These are phyloP conservation scores for Synchiropus splendidus DNA, from an alignment of 2,113 vertebrate species.

Conservation along the genomic window DNA sequence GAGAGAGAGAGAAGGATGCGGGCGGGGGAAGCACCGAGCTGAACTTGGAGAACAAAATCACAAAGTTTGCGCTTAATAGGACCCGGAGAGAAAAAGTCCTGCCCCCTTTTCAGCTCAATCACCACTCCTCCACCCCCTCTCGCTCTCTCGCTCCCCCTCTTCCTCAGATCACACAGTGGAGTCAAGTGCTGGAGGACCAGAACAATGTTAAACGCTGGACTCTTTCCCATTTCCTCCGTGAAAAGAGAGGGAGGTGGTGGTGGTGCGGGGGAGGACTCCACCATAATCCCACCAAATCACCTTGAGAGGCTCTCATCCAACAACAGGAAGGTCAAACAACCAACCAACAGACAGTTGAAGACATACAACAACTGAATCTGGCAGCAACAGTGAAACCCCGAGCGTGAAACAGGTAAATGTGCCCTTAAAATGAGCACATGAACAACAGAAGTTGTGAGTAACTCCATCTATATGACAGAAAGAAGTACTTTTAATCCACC, in stretches of 20 bases:
- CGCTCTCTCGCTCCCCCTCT: conserved; percentile 9
- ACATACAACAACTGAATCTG: too few relatives aligned
- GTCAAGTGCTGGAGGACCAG: conserved; percentile 53
- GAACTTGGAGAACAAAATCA: conserved; percentile 72
- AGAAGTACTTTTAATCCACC: too few relatives aligned
- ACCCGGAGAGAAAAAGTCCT: conserved; percentile 59
- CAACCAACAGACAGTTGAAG: too few relatives aligned
- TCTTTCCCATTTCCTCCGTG: conserved; percentile 6
- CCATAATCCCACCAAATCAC: background rate
- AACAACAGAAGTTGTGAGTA: too few relatives aligned
- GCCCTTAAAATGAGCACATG: too few relatives aligned
- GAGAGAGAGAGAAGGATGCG: conserved; percentile 22
- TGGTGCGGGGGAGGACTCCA: conserved; percentile 1
- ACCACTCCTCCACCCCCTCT: conserved; percentile 40
- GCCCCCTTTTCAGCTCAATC: conserved; percentile 66
- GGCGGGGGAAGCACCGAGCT: conserved; percentile 51
- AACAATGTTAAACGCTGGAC: conserved; percentile 33
- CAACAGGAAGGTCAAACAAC: too few relatives aligned
- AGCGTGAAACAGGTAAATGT: too few relatives aligned
- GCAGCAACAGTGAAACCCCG: too few relatives aligned
- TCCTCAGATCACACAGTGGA: conserved; percentile 46
- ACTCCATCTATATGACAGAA: too few relatives aligned
- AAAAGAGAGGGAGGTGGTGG: too few relatives aligned
- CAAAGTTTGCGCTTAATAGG: conserved; percentile 75
- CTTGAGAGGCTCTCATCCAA: background rate